A percentile compares a stretch with the other conserved stretches of the same genome.
Evolutionary conservation across 2,888 invertebrate genomes (phyloP).

Genomic region (Electrophaes corylata): DNA sequence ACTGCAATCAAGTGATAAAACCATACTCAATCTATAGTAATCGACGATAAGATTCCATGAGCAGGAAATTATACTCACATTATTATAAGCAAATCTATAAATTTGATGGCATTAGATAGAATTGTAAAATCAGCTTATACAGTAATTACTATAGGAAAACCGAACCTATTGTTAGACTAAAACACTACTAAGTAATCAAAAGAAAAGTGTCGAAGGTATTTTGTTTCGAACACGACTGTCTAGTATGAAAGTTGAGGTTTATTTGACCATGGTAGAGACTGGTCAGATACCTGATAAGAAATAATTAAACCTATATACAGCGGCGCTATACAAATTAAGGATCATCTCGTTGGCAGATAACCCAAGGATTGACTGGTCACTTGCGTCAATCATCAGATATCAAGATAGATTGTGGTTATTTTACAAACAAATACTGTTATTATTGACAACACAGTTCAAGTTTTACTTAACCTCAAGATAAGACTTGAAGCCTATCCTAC

Average conservation of each 20-base stretch:
- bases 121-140: background rate
- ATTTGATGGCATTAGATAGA: background rate
- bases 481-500: constrained; percentile 38
- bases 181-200: background rate
- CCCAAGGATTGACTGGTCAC: constrained; percentile 57
- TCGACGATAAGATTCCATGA: constrained; percentile 11
- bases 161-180: constrained; percentile 17
- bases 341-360: constrained; percentile 60
- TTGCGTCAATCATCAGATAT: constrained; percentile 67
- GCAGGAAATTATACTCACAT: constrained; percentile 4
- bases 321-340: constrained; percentile 52
- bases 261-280: constrained; percentile 43
- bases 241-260: constrained; percentile 41
- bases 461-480: constrained; percentile 66
- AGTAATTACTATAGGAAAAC: constrained; percentile 18
- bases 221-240: constrained; percentile 41
- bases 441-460: constrained; percentile 64
- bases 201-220: background rate
- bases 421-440: constrained; percentile 49
- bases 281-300: constrained; percentile 47
- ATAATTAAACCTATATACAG: constrained; percentile 29
- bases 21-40: background rate
- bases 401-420: constrained; percentile 52
- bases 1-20: background rate
- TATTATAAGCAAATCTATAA: background rate